Conservation (phyloP, 2,888 invertebrate genomes). For the Neoaliturus tenellus region DNA sequence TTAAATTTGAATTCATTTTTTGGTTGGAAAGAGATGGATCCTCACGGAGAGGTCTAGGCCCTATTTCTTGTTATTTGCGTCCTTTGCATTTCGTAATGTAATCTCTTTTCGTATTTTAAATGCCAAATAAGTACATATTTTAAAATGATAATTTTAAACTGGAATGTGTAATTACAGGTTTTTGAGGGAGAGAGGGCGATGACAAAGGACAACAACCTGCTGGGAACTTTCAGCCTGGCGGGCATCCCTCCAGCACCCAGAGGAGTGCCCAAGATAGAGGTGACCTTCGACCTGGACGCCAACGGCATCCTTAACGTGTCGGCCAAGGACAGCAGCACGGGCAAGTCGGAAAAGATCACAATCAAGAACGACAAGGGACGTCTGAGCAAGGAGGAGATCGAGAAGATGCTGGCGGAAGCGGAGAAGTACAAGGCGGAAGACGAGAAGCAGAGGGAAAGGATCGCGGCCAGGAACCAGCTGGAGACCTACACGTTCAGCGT, state of each 20-base stretch:
- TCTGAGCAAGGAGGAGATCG: conserved; percentile 88
- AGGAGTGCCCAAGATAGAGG: conserved; percentile 86
- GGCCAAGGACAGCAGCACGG: conserved; percentile 78
- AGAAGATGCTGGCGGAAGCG: conserved; percentile 85
- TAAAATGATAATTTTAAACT: no score
- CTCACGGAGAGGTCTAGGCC: not conserved
- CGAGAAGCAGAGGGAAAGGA: conserved; percentile 80
- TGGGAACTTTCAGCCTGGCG: conserved; percentile 87
- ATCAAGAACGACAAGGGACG: conserved; percentile 91
- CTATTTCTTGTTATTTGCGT: not conserved
- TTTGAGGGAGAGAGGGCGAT: conserved; percentile 90
- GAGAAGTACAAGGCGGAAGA: conserved; percentile 85
- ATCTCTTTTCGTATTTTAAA: no score
- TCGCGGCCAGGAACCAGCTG: conserved; percentile 83
- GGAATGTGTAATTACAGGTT: conserved; percentile 71
- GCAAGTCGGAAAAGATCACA: conserved; percentile 85
- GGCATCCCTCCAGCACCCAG: conserved; percentile 92
- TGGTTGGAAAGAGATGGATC: not conserved
- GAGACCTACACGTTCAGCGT: conserved; percentile 83
- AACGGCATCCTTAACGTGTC: conserved; percentile 89
- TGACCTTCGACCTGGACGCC: conserved; percentile 92
- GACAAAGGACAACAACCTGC: conserved; percentile 93
- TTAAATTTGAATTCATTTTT: no score
- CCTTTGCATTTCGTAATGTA: not conserved
- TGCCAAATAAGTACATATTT: no score